Percentiles rank a stretch among this genome's conserved stretches.
Evolutionary conservation across 2,113 vertebrate species (phyloP).

Genomic region (Euleptes europaea): DNA sequence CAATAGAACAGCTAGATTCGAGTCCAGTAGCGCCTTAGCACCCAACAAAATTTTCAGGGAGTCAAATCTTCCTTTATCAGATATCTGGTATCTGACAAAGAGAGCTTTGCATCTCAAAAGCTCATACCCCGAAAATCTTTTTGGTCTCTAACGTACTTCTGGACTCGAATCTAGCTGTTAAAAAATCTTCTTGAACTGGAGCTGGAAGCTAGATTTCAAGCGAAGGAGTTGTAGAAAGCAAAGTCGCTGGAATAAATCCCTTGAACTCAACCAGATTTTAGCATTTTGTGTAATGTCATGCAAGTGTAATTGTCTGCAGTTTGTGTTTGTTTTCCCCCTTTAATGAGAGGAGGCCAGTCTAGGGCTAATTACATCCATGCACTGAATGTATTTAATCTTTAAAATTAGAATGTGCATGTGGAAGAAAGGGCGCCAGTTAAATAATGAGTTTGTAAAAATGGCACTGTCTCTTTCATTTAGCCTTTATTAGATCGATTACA

Average conservation of each 20-base stretch:
- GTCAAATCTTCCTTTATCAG: no score
- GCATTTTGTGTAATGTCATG: neutral
- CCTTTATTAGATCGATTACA: neutral
- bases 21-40: no score
- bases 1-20: no score
- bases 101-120: neutral
- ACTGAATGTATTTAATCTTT: neutral
- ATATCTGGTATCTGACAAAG: no score
- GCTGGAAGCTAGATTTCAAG: neutral
- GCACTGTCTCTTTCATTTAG: neutral
- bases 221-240: neutral
- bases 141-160: no score
- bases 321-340: neutral
- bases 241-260: neutral
- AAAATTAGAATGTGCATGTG: neutral
- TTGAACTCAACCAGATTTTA: neutral
- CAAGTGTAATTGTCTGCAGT: neutral
- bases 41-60: no score
- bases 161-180: no score
- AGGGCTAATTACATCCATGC: neutral
- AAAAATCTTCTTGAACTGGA: no score
- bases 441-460: neutral
- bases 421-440: neutral
- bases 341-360: neutral
- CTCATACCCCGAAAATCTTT: no score